These are phyloP conservation scores for Tiliqua scincoides DNA, from an alignment of 2,113 vertebrate genomes.

Conservation along the genomic window DNA sequence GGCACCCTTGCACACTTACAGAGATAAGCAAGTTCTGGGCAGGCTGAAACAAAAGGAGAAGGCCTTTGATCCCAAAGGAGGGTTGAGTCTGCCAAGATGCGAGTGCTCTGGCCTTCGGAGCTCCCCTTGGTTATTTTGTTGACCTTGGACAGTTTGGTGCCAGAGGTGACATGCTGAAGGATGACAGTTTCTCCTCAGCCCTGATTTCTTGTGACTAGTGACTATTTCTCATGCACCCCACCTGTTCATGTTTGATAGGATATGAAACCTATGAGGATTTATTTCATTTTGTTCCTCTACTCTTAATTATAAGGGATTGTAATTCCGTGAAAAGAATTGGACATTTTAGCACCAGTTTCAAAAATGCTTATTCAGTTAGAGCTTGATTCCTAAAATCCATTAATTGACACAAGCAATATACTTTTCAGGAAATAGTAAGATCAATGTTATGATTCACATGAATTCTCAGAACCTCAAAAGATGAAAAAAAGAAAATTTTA, in stretches of 20 bases:
- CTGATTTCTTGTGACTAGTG: background rate
- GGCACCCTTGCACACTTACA: background rate
- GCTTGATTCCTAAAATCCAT: background rate
- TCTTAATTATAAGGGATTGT: background rate
- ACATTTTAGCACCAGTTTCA: background rate
- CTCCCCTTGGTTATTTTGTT: background rate
- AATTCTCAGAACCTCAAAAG: background rate
- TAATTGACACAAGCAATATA: background rate
- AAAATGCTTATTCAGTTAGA: background rate
- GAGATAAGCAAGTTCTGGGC: slow-evolving; percentile 2
- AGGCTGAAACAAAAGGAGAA: background rate
- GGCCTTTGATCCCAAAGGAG: background rate
- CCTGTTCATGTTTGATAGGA: background rate
- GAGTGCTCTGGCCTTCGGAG: background rate
- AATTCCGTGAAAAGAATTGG: background rate
- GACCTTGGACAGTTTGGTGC: slow-evolving; percentile 3
- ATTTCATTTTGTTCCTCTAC: background rate
- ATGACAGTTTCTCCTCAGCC: background rate
- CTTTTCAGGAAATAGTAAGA: background rate
- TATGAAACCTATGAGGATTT: background rate
- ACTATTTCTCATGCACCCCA: background rate
- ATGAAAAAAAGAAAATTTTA: background rate
- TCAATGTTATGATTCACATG: background rate
- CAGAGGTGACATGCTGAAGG: background rate
- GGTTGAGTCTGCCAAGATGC: background rate